Evolutionary conservation across 2,888 invertebrate species (phyloP).

Genomic region (Oxystoma pomonae): DNA sequence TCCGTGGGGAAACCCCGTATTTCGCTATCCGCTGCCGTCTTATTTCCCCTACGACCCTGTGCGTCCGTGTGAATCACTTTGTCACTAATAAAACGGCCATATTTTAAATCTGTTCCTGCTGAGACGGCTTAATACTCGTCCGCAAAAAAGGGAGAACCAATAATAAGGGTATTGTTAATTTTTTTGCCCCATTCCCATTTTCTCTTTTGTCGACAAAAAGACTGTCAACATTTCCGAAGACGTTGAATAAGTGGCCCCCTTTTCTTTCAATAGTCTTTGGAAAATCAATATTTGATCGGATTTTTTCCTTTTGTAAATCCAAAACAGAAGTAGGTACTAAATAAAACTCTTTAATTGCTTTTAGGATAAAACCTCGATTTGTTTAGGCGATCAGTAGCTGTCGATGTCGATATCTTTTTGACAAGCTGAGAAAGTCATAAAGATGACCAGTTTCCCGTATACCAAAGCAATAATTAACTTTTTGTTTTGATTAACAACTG

Average conservation of each 20-base stretch:
- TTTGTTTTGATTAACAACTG: too few species aligned
- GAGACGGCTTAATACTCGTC: constrained; percentile 30
- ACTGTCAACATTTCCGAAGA: constrained; percentile 27
- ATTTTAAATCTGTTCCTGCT: constrained; percentile 32
- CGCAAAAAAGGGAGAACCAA: constrained; percentile 23
- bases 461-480: too few species aligned
- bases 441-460: too few species aligned
- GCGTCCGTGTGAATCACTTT: constrained; percentile 31
- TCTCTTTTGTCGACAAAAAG: constrained; percentile 22
- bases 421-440: too few species aligned
- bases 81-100: constrained; percentile 33
- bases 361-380: too few species aligned
- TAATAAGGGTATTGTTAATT: constrained; percentile 29
- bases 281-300: constrained; percentile 1
- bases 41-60: constrained; percentile 26
- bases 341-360: neutral
- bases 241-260: constrained; percentile 25
- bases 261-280: constrained; percentile 24
- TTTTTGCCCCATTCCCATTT: constrained; percentile 22
- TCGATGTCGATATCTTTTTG: too few species aligned
- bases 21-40: constrained; percentile 26
- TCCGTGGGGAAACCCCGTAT: constrained; percentile 11
- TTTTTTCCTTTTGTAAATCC: neutral
- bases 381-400: too few species aligned
- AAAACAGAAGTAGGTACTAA: neutral